These are phyloP conservation scores for Oryzias melastigma DNA, from an alignment of 2,113 vertebrate species.

Conservation along the genomic window DNA sequence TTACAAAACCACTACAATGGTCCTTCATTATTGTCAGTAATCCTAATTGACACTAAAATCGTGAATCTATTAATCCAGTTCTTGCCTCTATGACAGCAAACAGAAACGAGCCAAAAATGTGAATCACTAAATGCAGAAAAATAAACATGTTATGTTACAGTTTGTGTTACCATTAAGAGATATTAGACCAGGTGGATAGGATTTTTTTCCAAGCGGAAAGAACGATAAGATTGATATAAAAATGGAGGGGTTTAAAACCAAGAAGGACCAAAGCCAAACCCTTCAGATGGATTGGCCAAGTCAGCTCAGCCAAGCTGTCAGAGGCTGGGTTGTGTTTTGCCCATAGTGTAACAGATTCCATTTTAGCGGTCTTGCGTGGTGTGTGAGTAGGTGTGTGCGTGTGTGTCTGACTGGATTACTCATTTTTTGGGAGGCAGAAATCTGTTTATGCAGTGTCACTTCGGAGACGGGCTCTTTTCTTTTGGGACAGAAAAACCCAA, in stretches of 20 bases:
- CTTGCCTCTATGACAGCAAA: too few relatives aligned
- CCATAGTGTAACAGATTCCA: conserved; percentile 39
- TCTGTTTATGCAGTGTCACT: not conserved
- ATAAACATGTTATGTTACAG: conserved; percentile 1
- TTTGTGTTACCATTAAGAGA: not conserved
- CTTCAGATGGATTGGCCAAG: conserved; percentile 51
- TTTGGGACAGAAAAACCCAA: not conserved
- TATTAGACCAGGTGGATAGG: conserved; percentile 37
- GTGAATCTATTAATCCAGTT: too few relatives aligned
- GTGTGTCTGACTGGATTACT: not conserved
- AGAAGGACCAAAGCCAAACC: conserved; percentile 37
- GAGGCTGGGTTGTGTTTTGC: conserved; percentile 40
- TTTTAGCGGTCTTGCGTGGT: conserved; percentile 4
- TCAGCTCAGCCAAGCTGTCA: conserved; percentile 57
- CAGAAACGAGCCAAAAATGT: too few relatives aligned
- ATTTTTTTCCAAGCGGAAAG: conserved; percentile 31
- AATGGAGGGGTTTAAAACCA: conserved; percentile 30
- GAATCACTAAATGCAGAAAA: not conserved
- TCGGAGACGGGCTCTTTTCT: not conserved
- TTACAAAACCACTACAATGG: too few relatives aligned
- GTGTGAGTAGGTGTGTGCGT: conserved; percentile 1
- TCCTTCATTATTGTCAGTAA: too few relatives aligned
- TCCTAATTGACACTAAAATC: too few relatives aligned
- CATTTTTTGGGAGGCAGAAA: not conserved
- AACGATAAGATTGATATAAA: conserved; percentile 56